A percentile compares a stretch with the other conserved stretches of the same genome.
Evolutionary conservation across 1,140 invertebrate genomes (phyloP).

Genomic region (Vollenhovia emeryi): DNA sequence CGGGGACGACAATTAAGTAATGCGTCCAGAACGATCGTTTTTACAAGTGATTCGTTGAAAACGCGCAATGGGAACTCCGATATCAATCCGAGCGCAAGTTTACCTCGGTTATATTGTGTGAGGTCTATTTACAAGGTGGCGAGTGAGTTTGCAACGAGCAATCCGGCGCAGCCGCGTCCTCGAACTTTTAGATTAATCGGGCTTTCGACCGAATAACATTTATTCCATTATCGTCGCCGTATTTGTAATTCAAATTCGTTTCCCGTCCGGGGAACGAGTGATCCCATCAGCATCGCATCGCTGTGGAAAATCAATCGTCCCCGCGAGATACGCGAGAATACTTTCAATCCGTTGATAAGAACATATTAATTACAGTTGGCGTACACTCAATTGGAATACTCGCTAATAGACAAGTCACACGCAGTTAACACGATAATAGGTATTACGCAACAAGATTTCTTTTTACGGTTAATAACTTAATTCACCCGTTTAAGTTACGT

Average conservation of each 20-base stretch:
- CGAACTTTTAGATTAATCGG: constrained; percentile 74
- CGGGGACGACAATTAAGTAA: not conserved
- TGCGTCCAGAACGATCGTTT: not conserved
- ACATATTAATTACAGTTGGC: constrained; percentile 19
- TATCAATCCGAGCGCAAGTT: constrained; percentile 34
- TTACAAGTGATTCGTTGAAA: not conserved
- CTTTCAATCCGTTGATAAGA: constrained; percentile 39
- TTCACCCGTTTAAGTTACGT: not conserved
- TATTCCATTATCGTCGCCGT: constrained; percentile 76
- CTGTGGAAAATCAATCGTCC: constrained; percentile 66
- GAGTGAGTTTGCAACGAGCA: constrained; percentile 55
- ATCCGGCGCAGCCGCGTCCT: constrained; percentile 47
- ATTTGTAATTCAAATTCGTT: constrained; percentile 77
- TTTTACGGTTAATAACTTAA: not conserved
- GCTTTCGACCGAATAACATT: constrained; percentile 74
- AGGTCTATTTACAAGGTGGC: constrained; percentile 61
- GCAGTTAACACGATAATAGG: not conserved
- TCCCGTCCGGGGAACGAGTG: constrained; percentile 56
- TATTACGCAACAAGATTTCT: not conserved
- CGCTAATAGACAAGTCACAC: not conserved
- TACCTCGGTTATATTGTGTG: constrained; percentile 21
- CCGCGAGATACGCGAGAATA: constrained; percentile 3
- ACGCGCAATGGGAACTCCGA: not conserved
- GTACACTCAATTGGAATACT: not conserved
- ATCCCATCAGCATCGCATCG: constrained; percentile 72